Evolutionary conservation across 2,888 invertebrate species (phyloP).

Genomic region (Perdita meconis): DNA sequence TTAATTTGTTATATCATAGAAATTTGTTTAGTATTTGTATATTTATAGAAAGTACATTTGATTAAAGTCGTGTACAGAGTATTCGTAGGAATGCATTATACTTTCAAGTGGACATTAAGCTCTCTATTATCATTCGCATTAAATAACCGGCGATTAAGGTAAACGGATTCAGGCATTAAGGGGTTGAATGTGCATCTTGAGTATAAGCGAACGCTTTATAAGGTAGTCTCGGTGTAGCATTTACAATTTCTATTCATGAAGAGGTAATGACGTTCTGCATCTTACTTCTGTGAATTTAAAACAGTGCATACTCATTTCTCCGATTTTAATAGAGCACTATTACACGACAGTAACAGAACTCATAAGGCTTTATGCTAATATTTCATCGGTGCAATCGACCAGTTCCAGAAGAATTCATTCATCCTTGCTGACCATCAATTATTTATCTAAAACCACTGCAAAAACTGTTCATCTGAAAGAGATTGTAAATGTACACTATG

Average conservation of each 20-base stretch:
- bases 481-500: too few species aligned
- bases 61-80: neutral
- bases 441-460: too few species aligned
- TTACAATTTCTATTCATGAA: constrained; percentile 36
- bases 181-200: constrained; percentile 30
- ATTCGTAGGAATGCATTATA: constrained; percentile 6
- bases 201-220: constrained; percentile 16
- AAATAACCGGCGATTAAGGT: constrained; percentile 23
- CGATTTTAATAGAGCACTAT: constrained; percentile 5
- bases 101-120: neutral
- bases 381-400: too few species aligned
- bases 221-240: constrained; percentile 15
- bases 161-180: constrained; percentile 34
- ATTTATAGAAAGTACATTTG: neutral
- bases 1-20: too few species aligned
- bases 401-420: too few species aligned
- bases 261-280: constrained; percentile 6
- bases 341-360: neutral
- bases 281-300: neutral
- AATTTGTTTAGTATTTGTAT: neutral
- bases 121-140: neutral
- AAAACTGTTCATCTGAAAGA: too few species aligned
- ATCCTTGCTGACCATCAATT: too few species aligned
- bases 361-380: neutral
- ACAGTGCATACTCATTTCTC: neutral